phyloP scores from a whole-genome alignment of 2,888 invertebrate genomes.

The Troides oblongomaculatus region DNA sequence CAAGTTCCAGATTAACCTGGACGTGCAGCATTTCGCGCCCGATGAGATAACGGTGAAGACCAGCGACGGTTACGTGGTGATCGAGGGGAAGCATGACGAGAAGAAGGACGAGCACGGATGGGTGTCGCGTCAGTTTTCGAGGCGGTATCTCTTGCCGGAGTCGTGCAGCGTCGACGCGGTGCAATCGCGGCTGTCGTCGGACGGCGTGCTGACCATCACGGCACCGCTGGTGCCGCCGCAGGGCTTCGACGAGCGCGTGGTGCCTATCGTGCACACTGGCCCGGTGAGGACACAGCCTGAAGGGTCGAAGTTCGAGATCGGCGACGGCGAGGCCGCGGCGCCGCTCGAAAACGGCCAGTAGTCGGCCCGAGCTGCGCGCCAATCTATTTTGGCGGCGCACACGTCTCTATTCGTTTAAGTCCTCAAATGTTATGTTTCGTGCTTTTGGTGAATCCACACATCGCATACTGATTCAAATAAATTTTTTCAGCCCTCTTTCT shows the following conservation, averaged over 20 bases:
- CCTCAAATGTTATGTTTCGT: too few species aligned
- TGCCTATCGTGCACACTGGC: constrained; percentile 77
- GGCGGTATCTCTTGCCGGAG: constrained; percentile 85
- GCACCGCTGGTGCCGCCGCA: constrained; percentile 78
- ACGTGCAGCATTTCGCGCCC: constrained; percentile 87
- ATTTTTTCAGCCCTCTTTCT: too few species aligned
- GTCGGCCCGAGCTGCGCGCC: neutral
- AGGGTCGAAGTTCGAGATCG: constrained; percentile 2
- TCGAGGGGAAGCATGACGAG: constrained; percentile 88
- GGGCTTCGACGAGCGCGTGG: constrained; percentile 57
- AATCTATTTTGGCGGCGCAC: constrained; percentile 9
- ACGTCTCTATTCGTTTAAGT: neutral
- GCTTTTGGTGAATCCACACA: too few species aligned
- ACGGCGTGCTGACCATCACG: constrained; percentile 84
- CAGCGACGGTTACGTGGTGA: constrained; percentile 82
- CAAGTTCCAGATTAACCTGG: constrained; percentile 83
- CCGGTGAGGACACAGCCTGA: constrained; percentile 52
- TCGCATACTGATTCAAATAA: too few species aligned
- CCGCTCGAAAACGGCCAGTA: constrained; percentile 39
- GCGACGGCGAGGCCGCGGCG: constrained; percentile 26
- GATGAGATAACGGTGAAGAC: constrained; percentile 87
- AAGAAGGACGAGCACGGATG: constrained; percentile 85
- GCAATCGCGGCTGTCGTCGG: constrained; percentile 84
- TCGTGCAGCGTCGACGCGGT: constrained; percentile 83
- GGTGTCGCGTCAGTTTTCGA: constrained; percentile 85